Evolutionary conservation across 2,797 vertebrate genomes (phyloP).

Genomic region (Sebastes flavidus): DNA sequence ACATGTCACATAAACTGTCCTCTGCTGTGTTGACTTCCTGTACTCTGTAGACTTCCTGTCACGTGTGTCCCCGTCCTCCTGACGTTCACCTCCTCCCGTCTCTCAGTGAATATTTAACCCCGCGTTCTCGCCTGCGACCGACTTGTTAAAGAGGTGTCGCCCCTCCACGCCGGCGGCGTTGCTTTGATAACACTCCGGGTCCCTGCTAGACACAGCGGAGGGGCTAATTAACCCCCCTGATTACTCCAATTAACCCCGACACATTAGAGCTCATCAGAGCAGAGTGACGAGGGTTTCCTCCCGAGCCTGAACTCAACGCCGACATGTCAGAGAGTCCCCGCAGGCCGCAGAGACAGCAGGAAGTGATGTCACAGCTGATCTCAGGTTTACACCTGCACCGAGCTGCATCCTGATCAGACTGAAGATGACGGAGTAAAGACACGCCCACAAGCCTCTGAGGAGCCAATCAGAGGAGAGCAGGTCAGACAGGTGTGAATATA

Average conservation of each 20-base stretch:
- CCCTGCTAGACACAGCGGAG: constrained; percentile 60
- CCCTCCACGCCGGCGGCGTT: constrained; percentile 60
- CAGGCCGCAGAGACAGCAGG: neutral
- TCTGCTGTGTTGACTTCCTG: too few species aligned
- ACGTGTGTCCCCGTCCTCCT: neutral
- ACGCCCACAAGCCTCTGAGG: neutral
- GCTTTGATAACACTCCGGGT: constrained; percentile 74
- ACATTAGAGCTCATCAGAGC: constrained; percentile 80
- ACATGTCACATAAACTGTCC: too few species aligned
- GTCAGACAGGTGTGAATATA: too few species aligned
- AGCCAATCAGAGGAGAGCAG: too few species aligned
- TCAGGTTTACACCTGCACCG: neutral
- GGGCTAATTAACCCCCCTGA: constrained; percentile 87
- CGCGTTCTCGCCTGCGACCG: constrained; percentile 59
- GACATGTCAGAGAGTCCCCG: neutral
- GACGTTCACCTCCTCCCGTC: neutral
- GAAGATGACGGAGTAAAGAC: neutral
- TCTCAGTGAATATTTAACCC: constrained; percentile 72
- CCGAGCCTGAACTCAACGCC: constrained; percentile 29
- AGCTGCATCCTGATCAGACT: neutral
- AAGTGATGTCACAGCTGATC: constrained; percentile 32
- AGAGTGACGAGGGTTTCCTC: constrained; percentile 43
- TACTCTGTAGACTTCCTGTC: neutral
- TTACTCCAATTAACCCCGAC: constrained; percentile 86
- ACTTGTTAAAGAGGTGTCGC: constrained; percentile 78